Percentiles rank a stretch among this genome's conserved stretches.
Evolutionary conservation across 1,140 invertebrate species (phyloP).

Genomic region (Ips typographus): DNA sequence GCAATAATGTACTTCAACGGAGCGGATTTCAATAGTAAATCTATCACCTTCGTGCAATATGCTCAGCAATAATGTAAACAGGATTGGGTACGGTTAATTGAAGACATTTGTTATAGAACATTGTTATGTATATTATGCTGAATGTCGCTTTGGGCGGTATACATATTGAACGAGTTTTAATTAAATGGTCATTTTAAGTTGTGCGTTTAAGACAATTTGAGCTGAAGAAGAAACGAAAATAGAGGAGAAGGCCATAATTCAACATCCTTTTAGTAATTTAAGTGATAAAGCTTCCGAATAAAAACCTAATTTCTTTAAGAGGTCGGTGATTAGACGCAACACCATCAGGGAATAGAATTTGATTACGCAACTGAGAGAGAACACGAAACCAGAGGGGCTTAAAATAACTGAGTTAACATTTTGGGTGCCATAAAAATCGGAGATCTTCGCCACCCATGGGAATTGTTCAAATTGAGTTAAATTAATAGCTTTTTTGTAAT

Average conservation of each 20-base stretch:
- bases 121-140: background rate
- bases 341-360: slow-evolving; percentile 20
- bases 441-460: slow-evolving; percentile 9
- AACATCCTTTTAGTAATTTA: background rate
- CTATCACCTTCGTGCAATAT: too few relatives aligned
- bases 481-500: slow-evolving; percentile 1
- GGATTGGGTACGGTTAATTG: background rate
- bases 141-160: too few relatives aligned
- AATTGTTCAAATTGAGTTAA: slow-evolving; percentile 7
- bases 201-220: too few relatives aligned
- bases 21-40: background rate
- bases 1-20: background rate
- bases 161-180: too few relatives aligned
- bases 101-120: background rate
- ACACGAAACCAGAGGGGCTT: background rate
- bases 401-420: slow-evolving; percentile 21
- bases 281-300: background rate
- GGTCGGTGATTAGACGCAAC: slow-evolving; percentile 10
- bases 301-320: slow-evolving; percentile 15
- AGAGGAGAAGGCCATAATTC: too few relatives aligned
- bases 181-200: too few relatives aligned
- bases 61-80: too few relatives aligned
- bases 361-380: slow-evolving; percentile 13
- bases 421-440: slow-evolving; percentile 13
- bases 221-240: too few relatives aligned